Percentiles rank a stretch among this genome's conserved stretches.
phyloP scores from a whole-genome alignment of 2,888 invertebrate species.

The Papilio protenor region DNA sequence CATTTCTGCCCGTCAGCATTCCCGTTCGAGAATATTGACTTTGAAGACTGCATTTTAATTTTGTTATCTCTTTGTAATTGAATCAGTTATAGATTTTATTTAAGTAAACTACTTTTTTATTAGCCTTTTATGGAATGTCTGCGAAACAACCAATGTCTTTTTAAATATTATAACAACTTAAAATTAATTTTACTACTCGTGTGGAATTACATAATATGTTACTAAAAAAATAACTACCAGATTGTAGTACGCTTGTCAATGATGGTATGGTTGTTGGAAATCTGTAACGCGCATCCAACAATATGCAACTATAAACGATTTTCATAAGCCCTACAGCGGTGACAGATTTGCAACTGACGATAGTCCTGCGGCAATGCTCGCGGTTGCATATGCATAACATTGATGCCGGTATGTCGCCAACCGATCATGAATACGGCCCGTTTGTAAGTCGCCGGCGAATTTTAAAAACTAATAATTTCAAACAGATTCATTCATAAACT shows the following conservation, averaged over 20 bases:
- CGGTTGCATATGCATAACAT: neutral
- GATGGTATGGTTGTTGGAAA: neutral
- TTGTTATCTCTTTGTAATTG: constrained; percentile 14
- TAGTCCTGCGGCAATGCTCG: neutral
- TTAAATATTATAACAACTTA: too few species aligned
- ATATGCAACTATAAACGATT: neutral
- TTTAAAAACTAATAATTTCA: neutral
- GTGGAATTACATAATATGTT: too few species aligned
- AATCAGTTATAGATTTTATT: constrained; percentile 3
- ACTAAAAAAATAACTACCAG: neutral
- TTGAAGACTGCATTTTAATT: constrained; percentile 2
- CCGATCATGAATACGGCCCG: neutral
- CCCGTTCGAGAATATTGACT: constrained; percentile 5
- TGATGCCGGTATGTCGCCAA: neutral
- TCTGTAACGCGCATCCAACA: neutral
- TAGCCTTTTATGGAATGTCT: neutral
- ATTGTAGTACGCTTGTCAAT: neutral
- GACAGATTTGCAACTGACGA: neutral
- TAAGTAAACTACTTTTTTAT: neutral
- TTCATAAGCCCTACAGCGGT: neutral
- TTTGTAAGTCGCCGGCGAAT: neutral
- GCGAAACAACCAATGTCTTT: neutral
- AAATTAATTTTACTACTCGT: too few species aligned
- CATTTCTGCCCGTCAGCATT: constrained; percentile 5
- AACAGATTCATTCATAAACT: neutral